Conservation (phyloP, 2,888 invertebrate species). For the Campopleginae sp. region DNA sequence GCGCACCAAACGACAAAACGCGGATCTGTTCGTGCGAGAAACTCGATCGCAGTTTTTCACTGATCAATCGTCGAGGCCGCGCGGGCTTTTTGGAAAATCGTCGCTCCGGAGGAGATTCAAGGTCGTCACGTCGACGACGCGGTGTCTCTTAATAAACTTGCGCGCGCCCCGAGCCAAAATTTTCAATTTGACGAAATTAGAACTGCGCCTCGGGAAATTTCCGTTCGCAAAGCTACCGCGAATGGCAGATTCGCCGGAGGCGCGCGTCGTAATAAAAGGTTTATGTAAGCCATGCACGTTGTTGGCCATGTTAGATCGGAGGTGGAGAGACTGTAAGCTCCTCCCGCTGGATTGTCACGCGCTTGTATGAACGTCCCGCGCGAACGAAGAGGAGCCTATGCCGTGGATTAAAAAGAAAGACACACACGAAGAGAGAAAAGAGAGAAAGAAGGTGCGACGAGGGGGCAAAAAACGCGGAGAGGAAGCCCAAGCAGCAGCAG, state of each 20-base stretch:
- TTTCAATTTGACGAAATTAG: no score
- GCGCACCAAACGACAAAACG: conserved; percentile 73
- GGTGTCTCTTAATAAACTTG: no score
- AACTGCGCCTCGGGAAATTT: no score
- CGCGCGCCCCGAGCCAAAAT: no score
- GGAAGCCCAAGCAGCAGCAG: conserved; percentile 62
- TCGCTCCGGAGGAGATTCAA: background rate
- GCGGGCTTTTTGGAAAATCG: conserved; percentile 3
- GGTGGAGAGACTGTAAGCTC: conserved; percentile 68
- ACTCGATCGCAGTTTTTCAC: conserved; percentile 70
- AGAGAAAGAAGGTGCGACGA: conserved; percentile 28
- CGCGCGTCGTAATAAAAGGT: conserved; percentile 55
- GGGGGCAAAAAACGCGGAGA: conserved; percentile 57
- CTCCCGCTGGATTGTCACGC: conserved; percentile 67
- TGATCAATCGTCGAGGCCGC: conserved; percentile 62
- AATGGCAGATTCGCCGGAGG: no score
- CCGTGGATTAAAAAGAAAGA: conserved; percentile 31
- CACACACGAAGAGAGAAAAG: background rate
- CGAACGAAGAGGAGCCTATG: conserved; percentile 53
- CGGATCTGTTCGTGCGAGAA: conserved; percentile 83
- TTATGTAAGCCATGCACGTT: conserved; percentile 42
- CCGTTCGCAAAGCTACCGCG: no score
- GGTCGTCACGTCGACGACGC: no score
- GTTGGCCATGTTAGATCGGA: conserved; percentile 67
- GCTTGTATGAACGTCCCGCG: conserved; percentile 62